A percentile compares a stretch with the other conserved stretches of the same genome.
Conservation (phyloP, 2,113 vertebrate genomes). For the Sinosuthora webbiana region DNA sequence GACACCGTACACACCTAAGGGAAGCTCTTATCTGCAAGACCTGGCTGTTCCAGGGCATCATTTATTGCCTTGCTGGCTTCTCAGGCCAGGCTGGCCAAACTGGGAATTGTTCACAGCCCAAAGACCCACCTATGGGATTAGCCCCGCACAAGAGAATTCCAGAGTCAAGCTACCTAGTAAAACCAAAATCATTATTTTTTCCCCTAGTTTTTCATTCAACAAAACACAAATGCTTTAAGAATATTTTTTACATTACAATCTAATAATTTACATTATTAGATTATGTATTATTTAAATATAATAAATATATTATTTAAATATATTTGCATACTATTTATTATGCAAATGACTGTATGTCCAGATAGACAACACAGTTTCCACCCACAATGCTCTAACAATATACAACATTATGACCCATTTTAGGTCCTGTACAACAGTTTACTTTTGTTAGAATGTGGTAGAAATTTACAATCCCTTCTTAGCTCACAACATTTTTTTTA, state of each 20-base stretch:
- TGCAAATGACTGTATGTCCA: not conserved
- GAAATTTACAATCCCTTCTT: not conserved
- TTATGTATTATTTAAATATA: not conserved
- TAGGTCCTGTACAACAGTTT: not conserved
- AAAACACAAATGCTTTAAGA: not conserved
- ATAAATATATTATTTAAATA: not conserved
- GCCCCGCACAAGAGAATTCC: fast-evolving
- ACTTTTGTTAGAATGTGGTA: not conserved
- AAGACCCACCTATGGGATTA: not conserved
- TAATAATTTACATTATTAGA: not conserved
- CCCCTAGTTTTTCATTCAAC: not conserved
- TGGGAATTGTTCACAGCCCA: not conserved
- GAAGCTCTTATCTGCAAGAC: not conserved
- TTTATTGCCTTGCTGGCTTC: not conserved
- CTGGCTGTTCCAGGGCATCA: not conserved
- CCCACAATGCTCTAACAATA: not conserved
- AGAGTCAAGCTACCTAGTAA: not conserved
- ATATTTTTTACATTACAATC: no score
- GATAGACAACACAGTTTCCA: not conserved
- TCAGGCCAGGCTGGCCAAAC: not conserved
- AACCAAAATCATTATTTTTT: not conserved
- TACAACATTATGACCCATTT: not conserved
- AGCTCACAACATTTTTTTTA: not conserved
- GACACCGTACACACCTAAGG: fast-evolving
- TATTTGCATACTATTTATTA: not conserved